Conservation (phyloP, 23 tunicate genomes). For the Ascidia mentula region DNA sequence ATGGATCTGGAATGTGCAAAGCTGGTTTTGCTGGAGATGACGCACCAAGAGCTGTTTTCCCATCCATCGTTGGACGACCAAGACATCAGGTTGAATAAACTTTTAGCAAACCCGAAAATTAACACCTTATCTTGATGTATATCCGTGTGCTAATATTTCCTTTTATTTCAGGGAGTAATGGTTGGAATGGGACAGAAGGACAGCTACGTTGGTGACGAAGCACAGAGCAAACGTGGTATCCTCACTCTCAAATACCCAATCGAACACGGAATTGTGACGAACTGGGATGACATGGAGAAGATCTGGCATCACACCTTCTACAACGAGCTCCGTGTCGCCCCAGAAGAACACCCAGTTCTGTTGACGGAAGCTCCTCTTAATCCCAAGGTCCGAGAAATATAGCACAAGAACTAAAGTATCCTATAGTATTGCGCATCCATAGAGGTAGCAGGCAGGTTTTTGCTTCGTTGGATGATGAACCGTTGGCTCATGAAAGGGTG, state of each 20-base stretch:
- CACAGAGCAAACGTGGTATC: slow-evolving; percentile 98
- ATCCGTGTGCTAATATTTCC: not conserved
- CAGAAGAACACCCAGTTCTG: slow-evolving; percentile 99
- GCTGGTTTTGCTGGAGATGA: slow-evolving; percentile 91
- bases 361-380: slow-evolving; percentile 99
- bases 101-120: not conserved
- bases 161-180: slow-evolving; percentile 87
- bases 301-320: slow-evolving; percentile 99
- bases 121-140: not conserved
- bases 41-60: slow-evolving; percentile 86
- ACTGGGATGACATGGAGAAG: slow-evolving; percentile 99
- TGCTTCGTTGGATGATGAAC: not conserved
- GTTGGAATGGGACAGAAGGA: slow-evolving; percentile 99
- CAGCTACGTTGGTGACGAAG: slow-evolving; percentile 99
- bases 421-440: no score
- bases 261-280: slow-evolving; percentile 99
- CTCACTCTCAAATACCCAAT: slow-evolving; percentile 95
- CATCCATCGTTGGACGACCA: slow-evolving; percentile 75
- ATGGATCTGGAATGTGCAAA: slow-evolving; percentile 87
- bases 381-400: slow-evolving; percentile 48
- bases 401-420: not conserved
- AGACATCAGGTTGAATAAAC: slow-evolving; percentile 51
- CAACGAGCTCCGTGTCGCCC: slow-evolving; percentile 98
- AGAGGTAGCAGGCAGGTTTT: no score
- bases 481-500: slow-evolving; percentile 21